These are phyloP conservation scores for Gila orcuttii DNA, from an alignment of 2,113 vertebrate genomes.

Conservation along the genomic window DNA sequence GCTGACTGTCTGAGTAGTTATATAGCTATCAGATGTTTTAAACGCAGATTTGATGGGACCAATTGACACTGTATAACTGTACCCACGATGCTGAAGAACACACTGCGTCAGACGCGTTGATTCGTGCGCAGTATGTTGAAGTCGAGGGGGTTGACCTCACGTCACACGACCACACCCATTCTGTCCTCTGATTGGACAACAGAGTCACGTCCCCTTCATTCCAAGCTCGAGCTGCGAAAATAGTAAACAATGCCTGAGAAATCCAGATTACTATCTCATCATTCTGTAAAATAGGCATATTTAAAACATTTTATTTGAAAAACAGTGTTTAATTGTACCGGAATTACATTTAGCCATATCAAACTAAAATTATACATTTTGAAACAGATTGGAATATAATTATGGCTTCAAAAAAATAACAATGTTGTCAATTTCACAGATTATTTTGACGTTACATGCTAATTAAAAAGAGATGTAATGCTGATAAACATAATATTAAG, in stretches of 20 bases:
- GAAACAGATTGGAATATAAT: background rate
- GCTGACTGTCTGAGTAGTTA: background rate
- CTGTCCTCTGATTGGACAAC: constrained; percentile 63
- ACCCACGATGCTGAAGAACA: background rate
- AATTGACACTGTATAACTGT: background rate
- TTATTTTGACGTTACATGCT: background rate
- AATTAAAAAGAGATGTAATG: background rate
- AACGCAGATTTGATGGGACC: background rate
- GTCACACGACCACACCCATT: constrained; percentile 37
- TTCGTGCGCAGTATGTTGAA: constrained; percentile 20
- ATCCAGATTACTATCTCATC: background rate
- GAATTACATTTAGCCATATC: background rate
- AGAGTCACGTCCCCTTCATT: constrained; percentile 46
- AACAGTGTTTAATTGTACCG: background rate
- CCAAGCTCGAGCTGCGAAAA: background rate
- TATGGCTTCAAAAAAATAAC: background rate
- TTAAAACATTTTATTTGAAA: background rate
- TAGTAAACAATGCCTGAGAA: constrained; percentile 10
- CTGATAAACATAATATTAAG: background rate
- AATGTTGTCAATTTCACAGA: background rate
- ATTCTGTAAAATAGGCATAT: background rate
- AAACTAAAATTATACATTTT: background rate
- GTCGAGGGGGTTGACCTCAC: constrained; percentile 25
- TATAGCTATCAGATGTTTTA: background rate
- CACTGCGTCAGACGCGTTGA: background rate